phyloP scores from a whole-genome alignment of 2,888 invertebrate genomes.

The Cistogaster globosa region DNA sequence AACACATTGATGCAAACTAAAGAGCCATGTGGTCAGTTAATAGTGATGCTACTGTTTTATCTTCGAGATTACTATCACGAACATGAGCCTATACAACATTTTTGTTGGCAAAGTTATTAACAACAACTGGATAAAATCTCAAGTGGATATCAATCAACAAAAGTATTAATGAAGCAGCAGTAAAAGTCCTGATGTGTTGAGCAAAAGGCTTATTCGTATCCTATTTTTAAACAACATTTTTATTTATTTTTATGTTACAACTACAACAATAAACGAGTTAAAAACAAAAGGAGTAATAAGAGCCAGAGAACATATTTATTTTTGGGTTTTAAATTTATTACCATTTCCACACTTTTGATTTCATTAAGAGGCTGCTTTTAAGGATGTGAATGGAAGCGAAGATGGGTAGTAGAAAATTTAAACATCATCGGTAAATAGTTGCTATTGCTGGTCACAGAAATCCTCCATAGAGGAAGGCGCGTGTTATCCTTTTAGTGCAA shows the following conservation, averaged over 20 bases:
- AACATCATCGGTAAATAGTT: slow-evolving; percentile 57
- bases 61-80: slow-evolving; percentile 17
- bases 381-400: not conserved
- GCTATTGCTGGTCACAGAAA: slow-evolving; percentile 26
- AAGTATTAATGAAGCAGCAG: slow-evolving; percentile 36
- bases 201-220: slow-evolving; percentile 22
- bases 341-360: slow-evolving; percentile 74
- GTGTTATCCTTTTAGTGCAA: slow-evolving; percentile 68
- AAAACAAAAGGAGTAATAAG: slow-evolving; percentile 42
- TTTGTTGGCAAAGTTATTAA: slow-evolving; percentile 13
- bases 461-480: slow-evolving; percentile 27
- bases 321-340: slow-evolving; percentile 62
- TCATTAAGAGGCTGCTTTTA: slow-evolving; percentile 39
- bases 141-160: slow-evolving; percentile 68
- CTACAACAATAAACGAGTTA: slow-evolving; percentile 47
- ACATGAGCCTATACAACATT: slow-evolving; percentile 38
- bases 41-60: slow-evolving; percentile 34
- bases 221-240: slow-evolving; percentile 21
- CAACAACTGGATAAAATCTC: slow-evolving; percentile 62
- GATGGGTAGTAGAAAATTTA: slow-evolving; percentile 11
- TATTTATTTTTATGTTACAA: slow-evolving; percentile 26
- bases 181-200: slow-evolving; percentile 41
- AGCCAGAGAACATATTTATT: slow-evolving; percentile 53
- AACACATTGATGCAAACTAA: slow-evolving; percentile 35
- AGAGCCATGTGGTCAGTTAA: slow-evolving; percentile 63